Evolutionary conservation across 2,797 vertebrate genomes (phyloP).

Genomic region (Spinibarbus caldwelli): DNA sequence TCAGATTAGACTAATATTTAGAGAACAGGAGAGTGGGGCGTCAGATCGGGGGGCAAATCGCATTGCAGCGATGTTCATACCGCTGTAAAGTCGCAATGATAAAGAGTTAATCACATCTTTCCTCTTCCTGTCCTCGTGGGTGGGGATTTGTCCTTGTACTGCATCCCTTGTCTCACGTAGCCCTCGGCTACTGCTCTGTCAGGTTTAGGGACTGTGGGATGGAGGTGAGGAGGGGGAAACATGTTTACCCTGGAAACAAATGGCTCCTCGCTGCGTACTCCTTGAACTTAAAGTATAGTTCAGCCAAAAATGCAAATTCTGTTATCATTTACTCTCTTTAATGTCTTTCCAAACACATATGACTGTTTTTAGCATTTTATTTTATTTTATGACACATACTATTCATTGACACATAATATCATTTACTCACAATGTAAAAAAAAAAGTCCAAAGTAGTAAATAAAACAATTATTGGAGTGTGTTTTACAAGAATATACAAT

Average conservation of each 20-base stretch:
- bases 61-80: conserved; percentile 58
- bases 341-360: not conserved
- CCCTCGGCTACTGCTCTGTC: conserved; percentile 48
- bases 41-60: conserved; percentile 60
- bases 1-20: conserved; percentile 71
- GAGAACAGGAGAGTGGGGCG: conserved; percentile 55
- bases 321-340: not conserved
- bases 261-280: conserved; percentile 64
- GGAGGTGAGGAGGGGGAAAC: conserved; percentile 31
- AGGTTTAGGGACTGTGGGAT: conserved; percentile 37
- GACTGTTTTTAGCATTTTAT: not conserved
- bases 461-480: too few relatives aligned
- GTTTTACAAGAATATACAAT: too few relatives aligned
- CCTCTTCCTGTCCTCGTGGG: conserved; percentile 63
- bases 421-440: not conserved
- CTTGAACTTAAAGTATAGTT: conserved; percentile 38
- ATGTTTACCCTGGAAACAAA: conserved; percentile 45
- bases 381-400: not conserved
- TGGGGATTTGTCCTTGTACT: conserved; percentile 80
- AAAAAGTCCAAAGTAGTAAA: too few relatives aligned
- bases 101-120: conserved; percentile 80
- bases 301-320: conserved; percentile 27
- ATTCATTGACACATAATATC: not conserved
- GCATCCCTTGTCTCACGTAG: conserved; percentile 74
- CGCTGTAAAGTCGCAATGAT: conserved; percentile 63